Percentiles rank a stretch among this genome's conserved stretches.
These are phyloP conservation scores for Melieria crassipennis DNA, from an alignment of 2,888 invertebrate species.

Conservation along the genomic window DNA sequence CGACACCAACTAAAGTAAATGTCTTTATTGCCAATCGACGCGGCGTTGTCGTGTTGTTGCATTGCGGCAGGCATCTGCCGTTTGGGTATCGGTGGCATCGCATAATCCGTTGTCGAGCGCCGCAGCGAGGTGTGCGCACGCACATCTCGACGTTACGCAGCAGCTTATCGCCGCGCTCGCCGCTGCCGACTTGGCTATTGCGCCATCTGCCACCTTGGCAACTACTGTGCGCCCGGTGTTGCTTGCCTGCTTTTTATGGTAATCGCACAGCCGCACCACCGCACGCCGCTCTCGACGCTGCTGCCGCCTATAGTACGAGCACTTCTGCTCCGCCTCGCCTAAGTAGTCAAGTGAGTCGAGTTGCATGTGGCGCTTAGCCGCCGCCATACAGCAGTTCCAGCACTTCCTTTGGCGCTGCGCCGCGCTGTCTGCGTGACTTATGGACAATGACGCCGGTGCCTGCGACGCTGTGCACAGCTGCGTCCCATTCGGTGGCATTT, in stretches of 20 bases:
- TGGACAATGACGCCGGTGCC: neutral
- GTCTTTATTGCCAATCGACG: slow-evolving; percentile 16
- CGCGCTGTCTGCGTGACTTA: too few relatives aligned
- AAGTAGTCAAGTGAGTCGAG: neutral
- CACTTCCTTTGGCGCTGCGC: too few relatives aligned
- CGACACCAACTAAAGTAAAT: slow-evolving; percentile 24
- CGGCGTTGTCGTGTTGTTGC: too few relatives aligned
- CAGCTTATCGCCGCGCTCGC: too few relatives aligned
- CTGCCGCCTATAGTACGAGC: neutral
- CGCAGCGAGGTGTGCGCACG: too few relatives aligned
- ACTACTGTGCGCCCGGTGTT: neutral
- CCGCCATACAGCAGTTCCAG: too few relatives aligned
- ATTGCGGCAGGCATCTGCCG: neutral
- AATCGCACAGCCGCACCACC: slow-evolving; percentile 8
- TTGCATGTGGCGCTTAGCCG: neutral
- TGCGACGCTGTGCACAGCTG: slow-evolving; percentile 6
- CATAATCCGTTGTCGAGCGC: too few relatives aligned
- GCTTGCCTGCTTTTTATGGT: slow-evolving; percentile 20
- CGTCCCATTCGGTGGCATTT: slow-evolving; percentile 26
- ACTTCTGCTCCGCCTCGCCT: slow-evolving; percentile 4
- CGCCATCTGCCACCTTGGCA: too few relatives aligned
- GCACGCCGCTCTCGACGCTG: neutral
- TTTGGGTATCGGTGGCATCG: too few relatives aligned
- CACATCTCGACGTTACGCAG: too few relatives aligned
- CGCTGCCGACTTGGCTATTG: too few relatives aligned